Conservation (phyloP, 64 coral and sea anemone species). For the Montipora efflorescens region DNA sequence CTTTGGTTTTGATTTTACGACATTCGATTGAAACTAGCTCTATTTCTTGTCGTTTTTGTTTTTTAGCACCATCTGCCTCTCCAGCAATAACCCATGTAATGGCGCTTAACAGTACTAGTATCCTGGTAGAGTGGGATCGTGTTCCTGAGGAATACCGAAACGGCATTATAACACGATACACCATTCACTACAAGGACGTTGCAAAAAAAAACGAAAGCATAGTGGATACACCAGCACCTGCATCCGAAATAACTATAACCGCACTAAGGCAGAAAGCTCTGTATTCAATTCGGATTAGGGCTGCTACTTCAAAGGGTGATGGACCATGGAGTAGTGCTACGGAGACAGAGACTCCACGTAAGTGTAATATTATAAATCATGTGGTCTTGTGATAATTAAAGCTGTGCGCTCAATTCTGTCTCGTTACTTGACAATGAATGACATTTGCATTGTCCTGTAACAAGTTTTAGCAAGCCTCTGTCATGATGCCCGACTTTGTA, state of each 20-base stretch:
- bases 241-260: not conserved
- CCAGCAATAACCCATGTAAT: not conserved
- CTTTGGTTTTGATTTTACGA: too few species aligned
- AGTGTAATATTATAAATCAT: not conserved
- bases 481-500: too few species aligned
- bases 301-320: conserved; percentile 12
- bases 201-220: not conserved
- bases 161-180: not conserved
- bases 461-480: too few species aligned
- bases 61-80: not conserved
- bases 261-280: not conserved
- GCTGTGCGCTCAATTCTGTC: too few species aligned
- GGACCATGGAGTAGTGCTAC: not conserved
- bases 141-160: not conserved
- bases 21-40: too few species aligned
- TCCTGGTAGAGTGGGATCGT: not conserved
- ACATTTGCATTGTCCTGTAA: too few species aligned
- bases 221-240: not conserved
- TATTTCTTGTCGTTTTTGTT: too few species aligned
- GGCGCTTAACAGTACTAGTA: not conserved
- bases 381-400: not conserved
- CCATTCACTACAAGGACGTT: not conserved
- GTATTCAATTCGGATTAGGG: not conserved
- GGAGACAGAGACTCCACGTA: not conserved
- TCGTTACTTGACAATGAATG: too few species aligned